phyloP scores from a whole-genome alignment of 2,113 vertebrate species.

The Notarius lentiginosus region DNA sequence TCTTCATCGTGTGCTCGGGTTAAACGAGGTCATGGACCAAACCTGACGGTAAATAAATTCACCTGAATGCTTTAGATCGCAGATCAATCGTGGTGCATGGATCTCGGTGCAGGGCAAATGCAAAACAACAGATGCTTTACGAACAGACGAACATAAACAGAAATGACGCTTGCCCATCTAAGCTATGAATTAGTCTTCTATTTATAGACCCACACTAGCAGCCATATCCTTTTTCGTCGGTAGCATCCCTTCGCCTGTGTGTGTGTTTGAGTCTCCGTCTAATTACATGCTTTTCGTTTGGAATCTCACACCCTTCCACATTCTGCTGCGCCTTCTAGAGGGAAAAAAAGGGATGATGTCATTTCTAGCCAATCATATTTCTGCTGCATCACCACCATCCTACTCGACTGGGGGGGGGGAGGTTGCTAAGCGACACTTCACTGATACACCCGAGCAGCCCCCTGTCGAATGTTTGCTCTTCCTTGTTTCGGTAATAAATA shows the following conservation, averaged over 20 bases:
- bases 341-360: constrained; percentile 70
- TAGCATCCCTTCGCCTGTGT: constrained; percentile 49
- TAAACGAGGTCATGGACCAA: not conserved
- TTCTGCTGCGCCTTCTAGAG: constrained; percentile 66
- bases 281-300: constrained; percentile 60
- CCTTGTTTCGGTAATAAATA: constrained; percentile 64
- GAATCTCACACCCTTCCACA: constrained; percentile 64
- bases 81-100: not conserved
- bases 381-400: constrained; percentile 71
- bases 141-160: constrained; percentile 20
- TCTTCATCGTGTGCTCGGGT: not conserved
- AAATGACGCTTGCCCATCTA: constrained; percentile 29
- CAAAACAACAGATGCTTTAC: constrained; percentile 11
- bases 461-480: constrained; percentile 65
- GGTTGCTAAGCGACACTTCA: constrained; percentile 74
- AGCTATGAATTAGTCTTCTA: constrained; percentile 47
- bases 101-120: constrained; percentile 4
- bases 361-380: constrained; percentile 76
- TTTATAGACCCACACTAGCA: constrained; percentile 50
- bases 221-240: constrained; percentile 52
- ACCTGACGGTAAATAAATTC: not conserved
- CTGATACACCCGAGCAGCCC: constrained; percentile 63
- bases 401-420: constrained; percentile 52
- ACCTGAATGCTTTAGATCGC: constrained; percentile 4
- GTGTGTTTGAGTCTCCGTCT: constrained; percentile 30